These are phyloP conservation scores for Gambusia holbrooki DNA, from an alignment of 2,113 vertebrate species.

Conservation along the genomic window DNA sequence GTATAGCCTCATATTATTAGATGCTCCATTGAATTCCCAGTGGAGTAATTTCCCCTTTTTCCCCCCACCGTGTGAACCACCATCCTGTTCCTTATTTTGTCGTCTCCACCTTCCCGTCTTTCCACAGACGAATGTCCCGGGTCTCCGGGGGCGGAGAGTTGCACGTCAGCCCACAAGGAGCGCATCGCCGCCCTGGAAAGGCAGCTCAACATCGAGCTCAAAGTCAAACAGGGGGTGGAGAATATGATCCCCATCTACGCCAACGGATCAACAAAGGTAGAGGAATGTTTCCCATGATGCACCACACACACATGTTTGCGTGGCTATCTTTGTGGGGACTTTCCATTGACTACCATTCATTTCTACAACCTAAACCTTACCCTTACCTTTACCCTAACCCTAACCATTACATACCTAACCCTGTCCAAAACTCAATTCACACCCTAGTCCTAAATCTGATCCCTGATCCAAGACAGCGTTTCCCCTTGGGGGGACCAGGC, in stretches of 20 bases:
- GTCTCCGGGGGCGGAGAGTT: conserved; percentile 78
- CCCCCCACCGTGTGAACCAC: conserved; percentile 22
- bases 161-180: conserved; percentile 79
- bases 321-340: too few relatives aligned
- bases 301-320: not conserved
- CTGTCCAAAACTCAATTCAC: too few relatives aligned
- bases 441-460: too few relatives aligned
- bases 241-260: conserved; percentile 93
- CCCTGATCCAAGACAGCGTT: too few relatives aligned
- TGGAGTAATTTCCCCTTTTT: conserved; percentile 3
- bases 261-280: conserved; percentile 87
- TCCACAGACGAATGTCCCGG: conserved; percentile 83
- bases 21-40: conserved; percentile 6
- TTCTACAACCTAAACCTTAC: too few relatives aligned
- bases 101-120: conserved; percentile 13
- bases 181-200: conserved; percentile 87
- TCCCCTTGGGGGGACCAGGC: too few relatives aligned
- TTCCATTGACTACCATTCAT: too few relatives aligned
- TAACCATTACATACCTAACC: too few relatives aligned
- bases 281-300: too few relatives aligned
- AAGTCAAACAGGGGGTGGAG: conserved; percentile 91
- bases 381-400: too few relatives aligned
- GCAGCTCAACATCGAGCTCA: conserved; percentile 91
- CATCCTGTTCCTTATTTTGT: conserved; percentile 27
- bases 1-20: conserved; percentile 1